phyloP scores from a whole-genome alignment of 1,140 invertebrate species.

The Neodiprion pinetum region DNA sequence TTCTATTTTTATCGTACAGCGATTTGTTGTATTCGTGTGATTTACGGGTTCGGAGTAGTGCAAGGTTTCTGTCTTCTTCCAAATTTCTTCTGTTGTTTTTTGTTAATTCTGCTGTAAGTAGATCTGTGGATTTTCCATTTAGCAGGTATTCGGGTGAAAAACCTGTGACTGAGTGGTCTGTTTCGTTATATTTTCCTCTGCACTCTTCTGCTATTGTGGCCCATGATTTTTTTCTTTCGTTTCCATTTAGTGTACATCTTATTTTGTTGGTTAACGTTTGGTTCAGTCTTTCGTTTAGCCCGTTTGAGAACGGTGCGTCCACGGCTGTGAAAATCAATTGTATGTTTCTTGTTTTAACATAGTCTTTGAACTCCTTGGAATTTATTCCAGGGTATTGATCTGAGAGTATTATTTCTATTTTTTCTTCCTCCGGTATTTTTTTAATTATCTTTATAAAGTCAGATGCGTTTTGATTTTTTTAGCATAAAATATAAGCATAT shows the following conservation, averaged over 20 bases:
- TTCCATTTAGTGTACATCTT: not conserved
- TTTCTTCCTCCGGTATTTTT: slow-evolving; percentile 15
- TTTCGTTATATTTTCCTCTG: not conserved
- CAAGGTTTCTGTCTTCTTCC: slow-evolving; percentile 24
- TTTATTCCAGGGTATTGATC: slow-evolving; percentile 14
- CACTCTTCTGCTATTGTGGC: not conserved
- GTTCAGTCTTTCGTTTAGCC: no score
- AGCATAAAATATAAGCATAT: slow-evolving; percentile 25
- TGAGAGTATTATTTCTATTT: not conserved
- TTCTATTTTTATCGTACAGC: slow-evolving; percentile 28
- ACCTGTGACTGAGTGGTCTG: slow-evolving; percentile 29
- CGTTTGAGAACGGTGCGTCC: no score
- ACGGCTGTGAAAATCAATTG: no score
- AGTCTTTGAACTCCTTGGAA: slow-evolving; percentile 22
- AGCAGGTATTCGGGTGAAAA: slow-evolving; percentile 33
- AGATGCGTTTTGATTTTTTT: not conserved
- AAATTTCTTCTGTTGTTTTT: slow-evolving; percentile 20
- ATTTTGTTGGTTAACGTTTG: no score
- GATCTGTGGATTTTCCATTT: slow-evolving; percentile 22
- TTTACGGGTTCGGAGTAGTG: slow-evolving; percentile 23
- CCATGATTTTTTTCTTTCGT: slow-evolving; percentile 29
- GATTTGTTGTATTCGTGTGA: slow-evolving; percentile 28
- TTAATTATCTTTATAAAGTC: slow-evolving; percentile 3
- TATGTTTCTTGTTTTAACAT: not conserved
- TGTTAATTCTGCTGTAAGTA: slow-evolving; percentile 24